Conservation (phyloP, 2,888 invertebrate species). For the Calliphora vomitoria region DNA sequence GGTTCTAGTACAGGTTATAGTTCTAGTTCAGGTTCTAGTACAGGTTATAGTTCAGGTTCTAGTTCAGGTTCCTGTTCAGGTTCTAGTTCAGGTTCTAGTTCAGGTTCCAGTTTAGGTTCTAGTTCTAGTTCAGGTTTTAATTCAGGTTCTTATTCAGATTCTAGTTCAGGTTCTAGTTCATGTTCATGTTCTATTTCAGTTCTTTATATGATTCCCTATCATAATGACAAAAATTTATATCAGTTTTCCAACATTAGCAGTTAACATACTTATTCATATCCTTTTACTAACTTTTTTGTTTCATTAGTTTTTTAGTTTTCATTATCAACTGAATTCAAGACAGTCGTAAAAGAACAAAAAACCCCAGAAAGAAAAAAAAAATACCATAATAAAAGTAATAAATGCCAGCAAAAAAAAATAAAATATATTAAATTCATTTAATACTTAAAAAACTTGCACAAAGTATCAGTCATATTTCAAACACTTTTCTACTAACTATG, state of each 20-base stretch:
- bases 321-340: conserved; percentile 40
- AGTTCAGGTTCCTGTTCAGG: neutral
- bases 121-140: neutral
- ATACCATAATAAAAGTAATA: neutral
- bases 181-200: neutral
- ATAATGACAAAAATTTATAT: no score
- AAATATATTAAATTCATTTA: conserved; percentile 35
- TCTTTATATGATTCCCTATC: neutral
- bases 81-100: neutral
- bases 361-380: neutral
- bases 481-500: conserved; percentile 32
- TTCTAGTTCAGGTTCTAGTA: neutral
- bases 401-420: neutral
- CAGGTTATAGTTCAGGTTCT: neutral
- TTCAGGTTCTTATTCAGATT: neutral
- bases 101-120: neutral
- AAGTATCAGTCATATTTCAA: conserved; percentile 44
- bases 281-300: neutral
- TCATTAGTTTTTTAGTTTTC: conserved; percentile 21
- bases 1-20: no score
- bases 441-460: conserved; percentile 18
- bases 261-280: no score
- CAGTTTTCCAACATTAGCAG: no score
- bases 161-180: neutral
- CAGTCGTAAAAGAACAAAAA: conserved; percentile 1